phyloP scores from a whole-genome alignment of 2,113 vertebrate genomes.

The Arvicanthis niloticus region DNA sequence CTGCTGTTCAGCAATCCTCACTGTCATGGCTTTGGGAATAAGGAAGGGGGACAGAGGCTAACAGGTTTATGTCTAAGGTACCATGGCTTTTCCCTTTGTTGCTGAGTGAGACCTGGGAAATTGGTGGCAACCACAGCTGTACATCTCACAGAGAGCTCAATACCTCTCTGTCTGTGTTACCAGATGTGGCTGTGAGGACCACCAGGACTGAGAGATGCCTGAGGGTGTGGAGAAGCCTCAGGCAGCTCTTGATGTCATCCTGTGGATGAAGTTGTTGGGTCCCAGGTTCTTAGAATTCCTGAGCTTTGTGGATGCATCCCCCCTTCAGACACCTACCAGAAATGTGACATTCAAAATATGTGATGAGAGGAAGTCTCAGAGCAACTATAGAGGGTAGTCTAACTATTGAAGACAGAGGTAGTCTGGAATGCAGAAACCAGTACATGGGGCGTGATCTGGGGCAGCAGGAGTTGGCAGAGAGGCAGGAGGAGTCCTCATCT shows the following conservation, averaged over 20 bases:
- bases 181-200: neutral
- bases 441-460: rapidly evolving
- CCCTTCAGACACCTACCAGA: constrained; percentile 86
- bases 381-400: constrained; percentile 89
- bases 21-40: too few relatives aligned
- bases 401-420: constrained; percentile 87
- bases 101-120: too few relatives aligned
- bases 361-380: constrained; percentile 94
- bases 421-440: neutral
- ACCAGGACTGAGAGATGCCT: too few relatives aligned
- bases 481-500: constrained; percentile 83
- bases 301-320: neutral
- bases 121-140: too few relatives aligned
- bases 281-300: neutral
- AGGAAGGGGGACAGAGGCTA: too few relatives aligned
- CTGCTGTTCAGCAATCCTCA: too few relatives aligned
- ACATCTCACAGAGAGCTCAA: too few relatives aligned
- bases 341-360: constrained; percentile 93
- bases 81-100: too few relatives aligned
- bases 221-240: neutral
- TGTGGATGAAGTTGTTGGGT: too few relatives aligned
- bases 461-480: neutral
- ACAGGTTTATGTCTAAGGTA: too few relatives aligned
- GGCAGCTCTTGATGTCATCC: neutral
- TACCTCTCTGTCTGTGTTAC: neutral